These are phyloP conservation scores for Erithacus rubecula DNA, from an alignment of 2,797 vertebrate species.

Conservation along the genomic window DNA sequence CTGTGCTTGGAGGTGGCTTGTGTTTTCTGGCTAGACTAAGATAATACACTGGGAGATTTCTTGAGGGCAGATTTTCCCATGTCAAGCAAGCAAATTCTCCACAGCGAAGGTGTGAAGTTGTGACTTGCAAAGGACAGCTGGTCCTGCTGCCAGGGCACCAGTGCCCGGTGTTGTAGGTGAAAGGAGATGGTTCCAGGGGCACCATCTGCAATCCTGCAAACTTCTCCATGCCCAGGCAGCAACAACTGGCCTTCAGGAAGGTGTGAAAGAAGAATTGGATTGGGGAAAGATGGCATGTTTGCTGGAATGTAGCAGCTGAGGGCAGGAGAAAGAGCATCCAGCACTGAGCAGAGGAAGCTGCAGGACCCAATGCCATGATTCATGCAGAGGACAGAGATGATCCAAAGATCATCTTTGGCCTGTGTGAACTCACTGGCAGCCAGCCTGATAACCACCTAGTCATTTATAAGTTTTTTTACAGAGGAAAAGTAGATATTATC, in stretches of 20 bases:
- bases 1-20: neutral
- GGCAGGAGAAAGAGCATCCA: neutral
- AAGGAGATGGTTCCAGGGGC: neutral
- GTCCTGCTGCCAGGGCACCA: neutral
- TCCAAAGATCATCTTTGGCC: neutral
- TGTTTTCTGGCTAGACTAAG: neutral
- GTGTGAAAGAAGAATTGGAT: neutral
- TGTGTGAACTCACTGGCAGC: neutral
- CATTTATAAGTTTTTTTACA: neutral
- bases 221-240: neutral
- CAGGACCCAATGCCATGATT: neutral
- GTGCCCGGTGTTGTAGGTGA: neutral
- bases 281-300: neutral
- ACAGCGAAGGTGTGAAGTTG: neutral
- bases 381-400: neutral
- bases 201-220: neutral
- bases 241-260: neutral
- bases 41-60: neutral
- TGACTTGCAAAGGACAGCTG: neutral
- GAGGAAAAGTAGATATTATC: neutral
- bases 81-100: neutral
- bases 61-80: neutral
- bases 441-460: neutral
- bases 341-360: neutral
- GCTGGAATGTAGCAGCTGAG: neutral